Base-by-base conservation (phyloP, 2,797 vertebrate species). In the Taeniopygia guttata region DNA sequence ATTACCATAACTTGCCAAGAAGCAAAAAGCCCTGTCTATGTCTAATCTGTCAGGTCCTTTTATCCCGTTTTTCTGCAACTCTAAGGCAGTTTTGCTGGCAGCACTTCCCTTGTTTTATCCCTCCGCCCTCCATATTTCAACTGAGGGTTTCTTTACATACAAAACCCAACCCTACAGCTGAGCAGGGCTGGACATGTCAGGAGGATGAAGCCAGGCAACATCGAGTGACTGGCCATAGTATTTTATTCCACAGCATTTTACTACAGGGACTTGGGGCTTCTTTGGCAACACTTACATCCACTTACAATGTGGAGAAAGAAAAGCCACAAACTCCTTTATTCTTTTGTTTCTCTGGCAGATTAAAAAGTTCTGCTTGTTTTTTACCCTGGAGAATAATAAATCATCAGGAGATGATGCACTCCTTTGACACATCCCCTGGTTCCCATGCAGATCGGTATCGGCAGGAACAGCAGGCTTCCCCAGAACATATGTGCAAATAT, bases 401-500 rank as follows among this genome's bases (percentile, higher is more conserved):
- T 85, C 59, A 80, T 68, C 58, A 59, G 66, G 87, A 93, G 62
- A 36, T 3, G 1, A 90, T 32, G 58, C 62, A 20, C 30, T 88
- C 46, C 12, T 78, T 48, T 93, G 82, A 91, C 87, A 84, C 54
- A 56, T 93, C 76, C 79, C 72, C 69, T 76, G 70, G 80, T 88
- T 95, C 8, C 4, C 69, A 55, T 72, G 73, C 91, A 91, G 94
- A 75, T 20, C 10, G 43, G 70, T 68, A 86, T 66, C 0, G 4
- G 63, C 85, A 95, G 85, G 90, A 95, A 91, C 95, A 96, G 95
- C 91, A 96, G 94, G 94, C 87, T 94, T 94, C 90, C 93, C 90
- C 93, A 93, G 87, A 96, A 96, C 95, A 96, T 94, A 94, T 96
- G 96, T 86, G 91, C 87, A 91, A 94, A 95, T 94, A 94, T 75